Evolutionary conservation across 2,888 invertebrate genomes (phyloP).

Genomic region (Abscondita cerata): DNA sequence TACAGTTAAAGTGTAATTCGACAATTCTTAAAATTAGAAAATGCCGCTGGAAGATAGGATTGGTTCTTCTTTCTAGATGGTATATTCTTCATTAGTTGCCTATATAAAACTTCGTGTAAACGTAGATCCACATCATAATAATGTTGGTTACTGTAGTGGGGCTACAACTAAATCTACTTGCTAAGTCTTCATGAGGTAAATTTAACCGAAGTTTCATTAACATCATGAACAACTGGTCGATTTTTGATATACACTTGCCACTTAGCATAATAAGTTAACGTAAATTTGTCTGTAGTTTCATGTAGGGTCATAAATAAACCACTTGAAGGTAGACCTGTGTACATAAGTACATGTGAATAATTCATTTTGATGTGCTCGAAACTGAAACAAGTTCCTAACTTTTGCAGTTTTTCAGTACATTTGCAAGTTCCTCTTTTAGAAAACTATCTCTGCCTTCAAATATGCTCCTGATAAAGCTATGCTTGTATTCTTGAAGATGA

Average conservation of each 20-base stretch:
- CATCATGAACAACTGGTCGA: too few species aligned
- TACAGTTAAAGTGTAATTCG: constrained; percentile 20
- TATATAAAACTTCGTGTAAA: constrained; percentile 5
- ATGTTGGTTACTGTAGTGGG: constrained; percentile 1
- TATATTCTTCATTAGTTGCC: too few species aligned
- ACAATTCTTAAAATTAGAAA: constrained; percentile 20
- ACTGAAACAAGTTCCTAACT: not conserved
- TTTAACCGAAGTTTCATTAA: not conserved
- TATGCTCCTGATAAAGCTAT: constrained; percentile 3
- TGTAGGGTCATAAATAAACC: constrained; percentile 5
- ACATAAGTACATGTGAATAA: constrained; percentile 2
- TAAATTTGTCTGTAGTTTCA: not conserved
- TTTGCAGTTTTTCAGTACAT: constrained; percentile 4
- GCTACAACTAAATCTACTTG: constrained; percentile 4
- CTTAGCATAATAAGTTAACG: constrained; percentile 7
- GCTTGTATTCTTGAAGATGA: not conserved
- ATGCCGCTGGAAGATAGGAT: too few species aligned
- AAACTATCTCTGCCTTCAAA: constrained; percentile 2
- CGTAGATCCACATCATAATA: constrained; percentile 3
- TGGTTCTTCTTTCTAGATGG: too few species aligned
- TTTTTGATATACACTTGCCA: constrained; percentile 1
- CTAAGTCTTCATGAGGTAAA: too few species aligned
- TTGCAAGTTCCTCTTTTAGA: constrained; percentile 2
- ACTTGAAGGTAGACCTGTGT: constrained; percentile 6
- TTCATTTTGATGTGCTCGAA: constrained; percentile 3